These are phyloP conservation scores for Aegypius monachus DNA, from an alignment of 2,113 vertebrate species.

Conservation along the genomic window DNA sequence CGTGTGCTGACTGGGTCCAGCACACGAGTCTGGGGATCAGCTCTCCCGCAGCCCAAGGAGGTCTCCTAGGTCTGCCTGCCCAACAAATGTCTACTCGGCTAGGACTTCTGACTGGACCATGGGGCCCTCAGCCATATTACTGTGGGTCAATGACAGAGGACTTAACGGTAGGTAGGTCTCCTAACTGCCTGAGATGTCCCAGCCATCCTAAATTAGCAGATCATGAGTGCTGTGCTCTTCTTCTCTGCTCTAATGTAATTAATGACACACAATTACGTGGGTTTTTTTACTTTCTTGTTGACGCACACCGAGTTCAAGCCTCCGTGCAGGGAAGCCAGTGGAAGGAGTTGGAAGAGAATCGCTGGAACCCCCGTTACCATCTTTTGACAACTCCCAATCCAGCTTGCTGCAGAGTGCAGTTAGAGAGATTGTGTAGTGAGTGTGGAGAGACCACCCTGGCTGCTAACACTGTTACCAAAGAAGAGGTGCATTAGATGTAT, in stretches of 20 bases:
- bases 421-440: rapidly evolving
- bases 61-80: neutral
- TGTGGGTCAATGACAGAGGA: neutral
- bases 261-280: neutral
- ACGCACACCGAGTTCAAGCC: neutral
- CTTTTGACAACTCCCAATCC: neutral
- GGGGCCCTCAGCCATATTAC: neutral
- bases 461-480: neutral
- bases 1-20: rapidly evolving
- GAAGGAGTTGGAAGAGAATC: neutral
- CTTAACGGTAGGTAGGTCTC: neutral
- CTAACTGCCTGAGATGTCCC: no score
- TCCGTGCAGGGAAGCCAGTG: neutral
- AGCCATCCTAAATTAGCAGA: no score
- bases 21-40: neutral
- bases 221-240: neutral
- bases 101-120: rapidly evolving
- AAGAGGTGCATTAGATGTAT: neutral
- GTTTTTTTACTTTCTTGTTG: neutral
- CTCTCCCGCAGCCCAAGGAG: neutral
- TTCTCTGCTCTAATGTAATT: neutral
- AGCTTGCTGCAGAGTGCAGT: neutral
- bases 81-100: rapidly evolving
- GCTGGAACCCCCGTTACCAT: neutral
- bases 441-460: neutral